Evolutionary conservation across 2,113 vertebrate species (phyloP).

Genomic region (Talpa occidentalis): DNA sequence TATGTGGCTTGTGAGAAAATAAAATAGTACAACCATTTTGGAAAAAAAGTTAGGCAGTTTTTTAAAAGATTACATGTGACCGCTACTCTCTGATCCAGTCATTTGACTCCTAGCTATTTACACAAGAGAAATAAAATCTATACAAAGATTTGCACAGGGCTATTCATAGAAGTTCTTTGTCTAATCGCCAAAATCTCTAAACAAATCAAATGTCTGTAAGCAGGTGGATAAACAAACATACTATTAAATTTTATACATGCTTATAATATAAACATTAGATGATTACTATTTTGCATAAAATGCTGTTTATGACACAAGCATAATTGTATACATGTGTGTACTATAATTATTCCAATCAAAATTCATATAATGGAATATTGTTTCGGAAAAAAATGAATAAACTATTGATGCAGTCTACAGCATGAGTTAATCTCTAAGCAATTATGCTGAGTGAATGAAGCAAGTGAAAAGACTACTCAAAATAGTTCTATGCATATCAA

Average conservation of each 20-base stretch:
- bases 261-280: neutral
- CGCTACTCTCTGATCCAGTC: neutral
- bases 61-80: neutral
- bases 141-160: neutral
- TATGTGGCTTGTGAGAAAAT: neutral
- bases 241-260: neutral
- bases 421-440: neutral
- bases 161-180: neutral
- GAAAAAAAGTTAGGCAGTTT: neutral
- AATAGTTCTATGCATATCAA: neutral
- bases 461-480: neutral
- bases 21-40: neutral
- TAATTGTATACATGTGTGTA: neutral
- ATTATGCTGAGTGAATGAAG: neutral
- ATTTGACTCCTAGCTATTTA: neutral
- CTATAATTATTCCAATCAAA: neutral
- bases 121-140: neutral
- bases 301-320: neutral
- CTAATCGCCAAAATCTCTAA: no score
- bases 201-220: neutral
- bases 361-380: neutral
- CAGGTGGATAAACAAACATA: neutral
- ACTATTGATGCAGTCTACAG: neutral
- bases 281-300: neutral
- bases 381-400: neutral